Evolutionary conservation across 1,140 invertebrate species (phyloP).

Genomic region (Thaumetopoea pityocampa): DNA sequence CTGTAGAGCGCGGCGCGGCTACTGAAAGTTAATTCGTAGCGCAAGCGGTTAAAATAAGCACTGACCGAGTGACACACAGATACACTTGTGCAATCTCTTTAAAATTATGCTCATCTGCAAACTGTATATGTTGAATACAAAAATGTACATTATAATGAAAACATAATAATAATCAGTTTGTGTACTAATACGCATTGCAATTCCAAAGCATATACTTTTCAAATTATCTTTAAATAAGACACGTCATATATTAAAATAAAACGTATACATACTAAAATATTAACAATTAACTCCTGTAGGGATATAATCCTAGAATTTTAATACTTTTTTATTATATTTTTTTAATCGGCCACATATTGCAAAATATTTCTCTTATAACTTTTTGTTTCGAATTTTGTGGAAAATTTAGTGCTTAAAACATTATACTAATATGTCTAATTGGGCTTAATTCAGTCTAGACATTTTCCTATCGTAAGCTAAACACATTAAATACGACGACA

Average conservation of each 20-base stretch:
- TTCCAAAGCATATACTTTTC: too few species aligned
- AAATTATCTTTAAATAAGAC: too few species aligned
- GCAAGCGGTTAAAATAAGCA: constrained; percentile 18
- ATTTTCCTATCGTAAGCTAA: constrained; percentile 62
- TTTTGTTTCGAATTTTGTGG: constrained; percentile 45
- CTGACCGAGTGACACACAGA: constrained; percentile 27
- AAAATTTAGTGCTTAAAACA: constrained; percentile 49
- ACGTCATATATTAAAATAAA: too few species aligned
- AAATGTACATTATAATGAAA: too few species aligned
- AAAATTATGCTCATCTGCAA: constrained; percentile 12
- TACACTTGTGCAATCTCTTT: constrained; percentile 35
- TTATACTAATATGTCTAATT: constrained; percentile 49
- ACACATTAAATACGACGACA: constrained; percentile 44
- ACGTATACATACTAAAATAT: constrained; percentile 39
- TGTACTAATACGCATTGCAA: too few species aligned
- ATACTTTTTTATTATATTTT: constrained; percentile 48
- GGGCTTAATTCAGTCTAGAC: constrained; percentile 68
- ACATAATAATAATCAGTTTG: too few species aligned
- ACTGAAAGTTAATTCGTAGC: too few species aligned
- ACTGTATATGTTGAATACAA: constrained; percentile 8
- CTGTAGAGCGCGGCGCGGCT: too few species aligned
- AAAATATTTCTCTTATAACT: constrained; percentile 39
- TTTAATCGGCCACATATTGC: constrained; percentile 45
- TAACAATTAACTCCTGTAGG: constrained; percentile 34
- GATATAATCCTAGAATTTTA: constrained; percentile 41